phyloP scores from a whole-genome alignment of 1,140 invertebrate genomes.

The Aphis craccivora region DNA sequence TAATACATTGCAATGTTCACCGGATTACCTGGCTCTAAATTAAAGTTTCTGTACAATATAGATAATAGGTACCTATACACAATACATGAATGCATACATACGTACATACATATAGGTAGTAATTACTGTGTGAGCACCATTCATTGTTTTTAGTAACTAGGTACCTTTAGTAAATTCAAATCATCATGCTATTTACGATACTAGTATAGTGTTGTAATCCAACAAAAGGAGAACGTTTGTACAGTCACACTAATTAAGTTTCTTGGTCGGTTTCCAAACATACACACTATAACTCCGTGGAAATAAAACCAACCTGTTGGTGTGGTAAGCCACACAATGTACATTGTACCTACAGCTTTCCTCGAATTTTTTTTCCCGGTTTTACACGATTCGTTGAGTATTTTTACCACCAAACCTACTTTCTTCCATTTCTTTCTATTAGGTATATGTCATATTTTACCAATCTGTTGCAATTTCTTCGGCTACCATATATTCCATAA shows the following conservation, averaged over 20 bases:
- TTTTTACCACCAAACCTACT: too few relatives aligned
- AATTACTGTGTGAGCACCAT: not conserved
- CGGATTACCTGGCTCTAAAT: not conserved
- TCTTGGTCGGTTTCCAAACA: not conserved
- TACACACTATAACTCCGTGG: not conserved
- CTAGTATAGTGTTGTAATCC: not conserved
- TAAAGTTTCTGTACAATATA: not conserved
- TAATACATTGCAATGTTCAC: not conserved
- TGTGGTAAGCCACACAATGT: not conserved
- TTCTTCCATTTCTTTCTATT: too few relatives aligned
- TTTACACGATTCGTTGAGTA: too few relatives aligned
- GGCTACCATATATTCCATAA: too few relatives aligned
- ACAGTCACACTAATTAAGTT: slow-evolving; percentile 15
- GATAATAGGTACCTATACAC: not conserved
- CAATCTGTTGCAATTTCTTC: too few relatives aligned
- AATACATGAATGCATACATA: not conserved
- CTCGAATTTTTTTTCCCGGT: not conserved
- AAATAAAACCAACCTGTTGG: not conserved
- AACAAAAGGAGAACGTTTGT: slow-evolving; percentile 31
- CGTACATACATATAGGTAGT: not conserved
- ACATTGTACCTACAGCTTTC: not conserved
- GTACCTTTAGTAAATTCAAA: slow-evolving; percentile 42
- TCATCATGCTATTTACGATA: not conserved
- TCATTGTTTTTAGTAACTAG: slow-evolving; percentile 26
- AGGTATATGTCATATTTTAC: too few relatives aligned